Evolutionary conservation across 30 jellyfish, hydroid and myxozoan genomes (phyloP).

Genomic region (Hydractinia echinata): DNA sequence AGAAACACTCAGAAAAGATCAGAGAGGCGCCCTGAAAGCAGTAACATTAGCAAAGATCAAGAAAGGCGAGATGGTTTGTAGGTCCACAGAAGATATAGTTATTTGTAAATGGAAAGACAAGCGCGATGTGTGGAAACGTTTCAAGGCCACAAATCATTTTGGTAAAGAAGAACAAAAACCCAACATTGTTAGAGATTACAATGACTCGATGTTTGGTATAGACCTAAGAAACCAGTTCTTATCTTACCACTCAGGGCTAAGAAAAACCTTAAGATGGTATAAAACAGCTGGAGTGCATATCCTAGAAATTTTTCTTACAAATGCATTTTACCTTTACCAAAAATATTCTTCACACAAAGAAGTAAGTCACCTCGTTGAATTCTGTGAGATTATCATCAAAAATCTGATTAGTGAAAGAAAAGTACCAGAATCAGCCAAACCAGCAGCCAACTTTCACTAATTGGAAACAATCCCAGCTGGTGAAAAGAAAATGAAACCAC

Average conservation of each 20-base stretch:
- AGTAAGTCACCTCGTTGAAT: not conserved
- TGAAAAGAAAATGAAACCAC: not conserved
- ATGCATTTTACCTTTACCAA: not conserved
- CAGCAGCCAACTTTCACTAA: not conserved
- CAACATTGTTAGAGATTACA: not conserved
- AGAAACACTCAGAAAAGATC: too few relatives aligned
- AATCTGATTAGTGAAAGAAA: not conserved
- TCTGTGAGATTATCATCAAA: not conserved
- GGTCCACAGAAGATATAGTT: too few relatives aligned
- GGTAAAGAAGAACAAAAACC: not conserved
- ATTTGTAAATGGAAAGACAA: too few relatives aligned
- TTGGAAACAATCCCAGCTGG: not conserved
- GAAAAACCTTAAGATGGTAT: not conserved
- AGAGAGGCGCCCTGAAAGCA: too few relatives aligned
- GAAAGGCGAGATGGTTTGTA: too few relatives aligned
- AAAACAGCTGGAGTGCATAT: not conserved
- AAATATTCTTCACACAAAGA: not conserved
- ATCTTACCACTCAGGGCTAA: slow-evolving; percentile 3
- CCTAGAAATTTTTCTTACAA: not conserved
- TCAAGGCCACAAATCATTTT: too few relatives aligned
- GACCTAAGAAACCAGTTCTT: not conserved
- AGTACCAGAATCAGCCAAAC: not conserved
- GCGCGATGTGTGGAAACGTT: too few relatives aligned
- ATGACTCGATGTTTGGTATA: not conserved
- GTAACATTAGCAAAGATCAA: too few relatives aligned